Percentiles rank a stretch among this genome's conserved stretches.
Conservation (phyloP, 2,888 invertebrate species). For the Allacma fusca region DNA sequence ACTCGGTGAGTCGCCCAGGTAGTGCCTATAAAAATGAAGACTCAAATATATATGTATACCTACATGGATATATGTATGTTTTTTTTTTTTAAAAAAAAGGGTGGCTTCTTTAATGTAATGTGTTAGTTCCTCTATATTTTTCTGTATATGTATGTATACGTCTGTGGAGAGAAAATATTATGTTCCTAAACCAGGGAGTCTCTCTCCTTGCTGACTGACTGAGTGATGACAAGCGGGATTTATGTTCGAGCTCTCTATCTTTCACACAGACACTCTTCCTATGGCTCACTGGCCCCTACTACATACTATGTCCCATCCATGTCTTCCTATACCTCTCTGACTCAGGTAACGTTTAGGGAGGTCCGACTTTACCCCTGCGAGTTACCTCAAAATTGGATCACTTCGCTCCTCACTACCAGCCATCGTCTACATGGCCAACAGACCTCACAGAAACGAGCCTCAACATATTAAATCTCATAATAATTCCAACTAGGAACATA, state of each 20-base stretch:
- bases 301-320: background rate
- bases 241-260: slow-evolving; percentile 5
- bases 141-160: no score
- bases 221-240: slow-evolving; percentile 36
- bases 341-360: slow-evolving; percentile 1
- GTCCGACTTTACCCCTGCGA: slow-evolving; percentile 27
- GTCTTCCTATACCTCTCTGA: background rate
- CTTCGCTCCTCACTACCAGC: slow-evolving; percentile 16
- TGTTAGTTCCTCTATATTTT: no score
- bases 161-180: no score
- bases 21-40: no score
- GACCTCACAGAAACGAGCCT: slow-evolving; percentile 17
- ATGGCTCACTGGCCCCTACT: background rate
- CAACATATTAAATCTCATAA: background rate
- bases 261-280: background rate
- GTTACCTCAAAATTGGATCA: slow-evolving; percentile 31
- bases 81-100: no score
- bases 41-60: no score
- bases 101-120: no score
- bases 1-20: no score
- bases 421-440: no score
- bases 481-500: background rate
- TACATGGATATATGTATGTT: no score
- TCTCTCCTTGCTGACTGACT: background rate
- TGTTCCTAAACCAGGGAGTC: no score